Evolutionary conservation across 2,113 vertebrate species (phyloP), one percentile per base, ranked within the genome.

Genomic region (Anarhynchus alexandrinus): DNA sequence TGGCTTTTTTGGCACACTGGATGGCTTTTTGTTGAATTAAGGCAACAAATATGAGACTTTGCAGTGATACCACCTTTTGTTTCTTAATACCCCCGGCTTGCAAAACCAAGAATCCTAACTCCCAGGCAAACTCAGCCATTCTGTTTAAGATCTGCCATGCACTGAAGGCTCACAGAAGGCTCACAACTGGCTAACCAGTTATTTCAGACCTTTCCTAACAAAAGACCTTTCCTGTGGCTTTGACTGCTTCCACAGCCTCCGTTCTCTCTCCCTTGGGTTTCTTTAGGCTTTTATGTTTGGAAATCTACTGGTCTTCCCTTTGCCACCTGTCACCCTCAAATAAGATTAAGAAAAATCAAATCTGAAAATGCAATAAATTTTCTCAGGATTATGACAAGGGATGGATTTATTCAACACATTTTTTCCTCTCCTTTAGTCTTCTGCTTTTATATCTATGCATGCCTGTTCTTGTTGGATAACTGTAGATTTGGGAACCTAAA

Each of bases 11-110:
- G 38, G 20, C 18, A 61, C 38, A 64, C 38, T 36, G 45, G 36
- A 36, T 91, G 43, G 27, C 17, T 96, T 93, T 95, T 94, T 85
- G 65, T 43, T 96, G 79, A 95, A 96, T 96, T 66, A 58, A 88
- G 82, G 57, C 86, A 80, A 77, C 51, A 84, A 52, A 51, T 55
- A 47, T 0, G 5, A 82, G 58, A 40, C 30, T 42, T 54, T 23
- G 32, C 32, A 69, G 55, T 29, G 40, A 38, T 67, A 25, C 26
- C 18, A 76, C 42, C n/a, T 78, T 62, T 52, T 80, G 7, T 73
- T 42, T 38, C 14, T 65, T 90, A 70, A 40, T 54, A 64, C 3
- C 15, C 27, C 13, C 38, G 26, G 11, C 17, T 77, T 83, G 42
- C n/a, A 77, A 90, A 93, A 66, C 40, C 25, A 69, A 29, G 65